A percentile compares a stretch with the other conserved stretches of the same genome.
Evolutionary conservation across 2,113 vertebrate genomes (phyloP).

Genomic region (Oryzias javanicus): DNA sequence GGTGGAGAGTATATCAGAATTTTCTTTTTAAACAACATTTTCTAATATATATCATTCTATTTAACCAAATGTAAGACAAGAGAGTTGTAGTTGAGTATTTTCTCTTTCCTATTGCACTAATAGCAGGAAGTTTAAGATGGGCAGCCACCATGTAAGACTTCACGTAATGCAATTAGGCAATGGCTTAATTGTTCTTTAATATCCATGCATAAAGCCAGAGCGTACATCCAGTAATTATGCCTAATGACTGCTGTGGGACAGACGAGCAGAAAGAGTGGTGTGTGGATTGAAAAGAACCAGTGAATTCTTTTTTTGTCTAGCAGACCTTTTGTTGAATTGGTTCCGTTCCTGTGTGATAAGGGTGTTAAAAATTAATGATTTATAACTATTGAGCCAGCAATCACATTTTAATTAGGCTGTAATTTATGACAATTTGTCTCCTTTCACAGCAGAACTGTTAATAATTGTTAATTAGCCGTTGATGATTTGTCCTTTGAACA

Average conservation of each 20-base stretch:
- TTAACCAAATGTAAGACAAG: too few species aligned
- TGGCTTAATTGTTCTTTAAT: constrained; percentile 75
- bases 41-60: too few species aligned
- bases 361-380: constrained; percentile 79
- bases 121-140: constrained; percentile 45
- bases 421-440: constrained; percentile 81
- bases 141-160: constrained; percentile 45
- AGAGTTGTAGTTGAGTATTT: background rate
- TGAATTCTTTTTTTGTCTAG: constrained; percentile 69
- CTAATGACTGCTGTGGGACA: constrained; percentile 66
- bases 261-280: constrained; percentile 54
- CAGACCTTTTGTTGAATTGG: constrained; percentile 76
- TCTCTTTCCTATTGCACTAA: constrained; percentile 31
- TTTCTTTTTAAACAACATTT: too few species aligned
- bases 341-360: constrained; percentile 75
- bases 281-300: constrained; percentile 63
- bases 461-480: constrained; percentile 78
- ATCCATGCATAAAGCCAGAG: constrained; percentile 72
- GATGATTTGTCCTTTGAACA: constrained; percentile 75
- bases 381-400: constrained; percentile 78
- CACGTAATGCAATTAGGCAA: constrained; percentile 69
- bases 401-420: constrained; percentile 79
- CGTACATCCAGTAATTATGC: constrained; percentile 72
- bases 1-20: too few species aligned
- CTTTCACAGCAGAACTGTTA: constrained; percentile 75